A percentile compares a stretch with the other conserved stretches of the same genome.
These are phyloP conservation scores for Steinernema hermaphroditum DNA, from an alignment of 2,888 invertebrate species.

Conservation along the genomic window DNA sequence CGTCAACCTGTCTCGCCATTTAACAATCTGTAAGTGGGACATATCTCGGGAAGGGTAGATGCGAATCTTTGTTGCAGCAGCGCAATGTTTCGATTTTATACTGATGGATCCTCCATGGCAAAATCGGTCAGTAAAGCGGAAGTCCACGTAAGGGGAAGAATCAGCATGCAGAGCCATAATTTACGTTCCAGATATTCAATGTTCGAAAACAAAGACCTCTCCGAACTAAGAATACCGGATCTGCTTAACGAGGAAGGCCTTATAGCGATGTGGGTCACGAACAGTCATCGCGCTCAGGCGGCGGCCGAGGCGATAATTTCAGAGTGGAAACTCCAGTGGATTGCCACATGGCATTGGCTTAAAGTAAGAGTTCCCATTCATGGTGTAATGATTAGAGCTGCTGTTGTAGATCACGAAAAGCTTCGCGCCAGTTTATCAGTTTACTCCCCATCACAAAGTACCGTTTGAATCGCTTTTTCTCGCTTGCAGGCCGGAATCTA, in stretches of 20 bases:
- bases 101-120: conserved; percentile 94
- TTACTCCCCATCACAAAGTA: conserved; percentile 77
- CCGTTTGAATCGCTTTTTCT: conserved; percentile 83
- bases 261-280: conserved; percentile 89
- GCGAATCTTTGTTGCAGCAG: conserved; percentile 23
- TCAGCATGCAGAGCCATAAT: no score
- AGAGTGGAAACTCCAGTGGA: conserved; percentile 76
- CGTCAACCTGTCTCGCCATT: conserved; percentile 31
- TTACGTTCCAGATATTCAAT: conserved; percentile 5
- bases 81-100: conserved; percentile 76
- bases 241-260: conserved; percentile 74
- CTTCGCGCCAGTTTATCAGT: conserved; percentile 71
- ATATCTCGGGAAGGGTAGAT: not conserved
- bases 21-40: conserved; percentile 34
- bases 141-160: conserved; percentile 66
- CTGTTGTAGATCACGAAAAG: conserved; percentile 73
- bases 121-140: conserved; percentile 86
- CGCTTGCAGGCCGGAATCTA: conserved; percentile 68
- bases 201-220: conserved; percentile 67
- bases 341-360: conserved; percentile 84
- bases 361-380: conserved; percentile 75
- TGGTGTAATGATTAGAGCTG: not conserved
- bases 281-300: conserved; percentile 76
- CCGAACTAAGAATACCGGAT: conserved; percentile 75
- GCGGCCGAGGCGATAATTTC: conserved; percentile 76